Evolutionary conservation across 2,797 vertebrate genomes (phyloP), one percentile per base, ranked within the genome.

Genomic region (Trachops cirrhosus): DNA sequence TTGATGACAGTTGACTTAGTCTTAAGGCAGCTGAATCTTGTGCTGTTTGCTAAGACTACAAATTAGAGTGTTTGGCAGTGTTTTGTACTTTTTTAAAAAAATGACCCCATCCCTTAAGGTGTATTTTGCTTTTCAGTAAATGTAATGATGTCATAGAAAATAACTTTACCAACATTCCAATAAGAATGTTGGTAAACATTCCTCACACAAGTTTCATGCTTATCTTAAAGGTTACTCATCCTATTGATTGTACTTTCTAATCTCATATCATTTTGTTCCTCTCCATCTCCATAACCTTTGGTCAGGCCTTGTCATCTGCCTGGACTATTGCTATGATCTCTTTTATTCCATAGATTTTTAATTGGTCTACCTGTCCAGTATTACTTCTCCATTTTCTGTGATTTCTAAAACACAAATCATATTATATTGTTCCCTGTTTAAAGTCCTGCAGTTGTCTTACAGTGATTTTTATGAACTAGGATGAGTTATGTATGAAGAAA

Each of bases 111-210:
- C 12, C 34, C 9, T 89, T 59, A 80, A 79, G 24, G 16, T 91
- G 18, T 86, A 2, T 86, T 74, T 95, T 88, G 6, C 46, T 93
- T 70, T 89, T 95, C 21, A 82, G 41, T 84, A 39, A 92, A 29
- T 94, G 26, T 86, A 34, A 78, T 94, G 34, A 89, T 86, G 21
- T 86, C 59, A 46, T 50, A 80, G 82, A 70, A 90, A 80, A 77
- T 68, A 93, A 74, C 59, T 59, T 77, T 18, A 46, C 11, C 9
- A 71, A 4, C 18, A 39, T 88, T 88, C 12, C 6, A 59, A 6
- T 68, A 39, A 59, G 19, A 70, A 48, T 48, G 11, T 48, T 48
- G 46, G 46, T 48, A 48, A 48, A 48, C 50, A 50, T 50, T 89
- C 15, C 79, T 12, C 15, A n/a, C 2, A 1, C 19, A 29, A 7